Percentiles rank a stretch among this genome's conserved stretches.
Conservation (phyloP, 1,140 invertebrate genomes). For the Wasmannia auropunctata region DNA sequence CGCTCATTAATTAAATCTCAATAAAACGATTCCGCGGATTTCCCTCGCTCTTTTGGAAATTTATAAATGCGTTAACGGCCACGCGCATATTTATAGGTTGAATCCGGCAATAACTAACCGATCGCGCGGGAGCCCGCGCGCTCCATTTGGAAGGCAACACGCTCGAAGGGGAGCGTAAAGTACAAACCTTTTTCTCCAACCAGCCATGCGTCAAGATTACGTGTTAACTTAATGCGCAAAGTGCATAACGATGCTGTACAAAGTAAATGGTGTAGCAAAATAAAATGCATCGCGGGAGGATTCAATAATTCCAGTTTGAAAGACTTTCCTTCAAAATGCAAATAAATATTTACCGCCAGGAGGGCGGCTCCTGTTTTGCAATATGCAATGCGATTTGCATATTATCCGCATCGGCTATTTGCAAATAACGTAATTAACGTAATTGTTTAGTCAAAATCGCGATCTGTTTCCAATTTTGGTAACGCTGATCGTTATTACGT, state of each 20-base stretch:
- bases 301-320: constrained; percentile 25
- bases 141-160: constrained; percentile 22
- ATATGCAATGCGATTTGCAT: not conserved
- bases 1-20: constrained; percentile 50
- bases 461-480: not conserved
- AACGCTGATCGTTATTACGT: not conserved
- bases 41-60: constrained; percentile 25
- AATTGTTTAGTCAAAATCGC: not conserved
- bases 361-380: not conserved
- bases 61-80: constrained; percentile 51
- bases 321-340: not conserved
- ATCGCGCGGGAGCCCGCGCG: constrained; percentile 1
- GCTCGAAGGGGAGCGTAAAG: constrained; percentile 37
- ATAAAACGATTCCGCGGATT: constrained; percentile 38
- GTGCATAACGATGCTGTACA: constrained; percentile 44
- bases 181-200: constrained; percentile 26
- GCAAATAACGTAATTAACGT: not conserved
- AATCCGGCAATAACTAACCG: constrained; percentile 53
- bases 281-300: constrained; percentile 7
- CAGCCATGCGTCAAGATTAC: constrained; percentile 52
- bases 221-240: constrained; percentile 49
- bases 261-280: constrained; percentile 28
- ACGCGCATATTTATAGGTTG: constrained; percentile 31
- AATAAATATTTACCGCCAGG: constrained; percentile 34
- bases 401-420: not conserved